These are phyloP conservation scores for Hybos culiciformis DNA, from an alignment of 2,888 invertebrate genomes.

Conservation along the genomic window DNA sequence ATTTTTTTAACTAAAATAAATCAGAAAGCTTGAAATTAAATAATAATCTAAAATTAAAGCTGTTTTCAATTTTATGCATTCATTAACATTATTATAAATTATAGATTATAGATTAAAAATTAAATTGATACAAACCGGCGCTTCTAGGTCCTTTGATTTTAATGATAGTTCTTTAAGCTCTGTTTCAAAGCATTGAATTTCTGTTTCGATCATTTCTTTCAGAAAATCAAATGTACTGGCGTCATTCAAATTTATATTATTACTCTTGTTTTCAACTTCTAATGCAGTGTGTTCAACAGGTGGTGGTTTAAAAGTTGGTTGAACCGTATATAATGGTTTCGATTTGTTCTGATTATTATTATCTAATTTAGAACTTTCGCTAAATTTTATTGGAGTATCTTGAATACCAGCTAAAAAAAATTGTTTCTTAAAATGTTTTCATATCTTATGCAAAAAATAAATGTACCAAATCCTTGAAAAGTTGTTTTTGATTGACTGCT, in stretches of 20 bases:
- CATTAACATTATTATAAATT: neutral
- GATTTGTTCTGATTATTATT: slow-evolving; percentile 12
- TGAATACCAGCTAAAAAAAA: neutral
- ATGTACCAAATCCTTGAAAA: too few species aligned
- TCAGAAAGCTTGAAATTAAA: neutral
- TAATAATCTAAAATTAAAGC: neutral
- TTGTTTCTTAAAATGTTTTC: too few species aligned
- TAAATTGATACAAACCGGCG: slow-evolving; percentile 22
- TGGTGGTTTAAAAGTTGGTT: slow-evolving; percentile 24
- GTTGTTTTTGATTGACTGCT: too few species aligned
- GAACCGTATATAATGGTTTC: slow-evolving; percentile 27
- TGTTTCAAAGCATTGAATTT: slow-evolving; percentile 49
- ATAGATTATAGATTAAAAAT: neutral
- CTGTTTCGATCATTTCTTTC: slow-evolving; percentile 48
- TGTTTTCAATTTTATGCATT: too few species aligned
- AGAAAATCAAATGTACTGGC: slow-evolving; percentile 28
- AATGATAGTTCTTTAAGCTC: slow-evolving; percentile 48
- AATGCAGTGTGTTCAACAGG: neutral
- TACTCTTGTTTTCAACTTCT: neutral
- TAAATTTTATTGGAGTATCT: too few species aligned
- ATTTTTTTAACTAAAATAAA: neutral
- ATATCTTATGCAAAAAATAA: too few species aligned
- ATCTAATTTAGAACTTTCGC: too few species aligned
- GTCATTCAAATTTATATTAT: neutral
- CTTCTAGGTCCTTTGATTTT: slow-evolving; percentile 40